phyloP scores from a whole-genome alignment of 2,888 invertebrate genomes.

The Cephonodes hylas region DNA sequence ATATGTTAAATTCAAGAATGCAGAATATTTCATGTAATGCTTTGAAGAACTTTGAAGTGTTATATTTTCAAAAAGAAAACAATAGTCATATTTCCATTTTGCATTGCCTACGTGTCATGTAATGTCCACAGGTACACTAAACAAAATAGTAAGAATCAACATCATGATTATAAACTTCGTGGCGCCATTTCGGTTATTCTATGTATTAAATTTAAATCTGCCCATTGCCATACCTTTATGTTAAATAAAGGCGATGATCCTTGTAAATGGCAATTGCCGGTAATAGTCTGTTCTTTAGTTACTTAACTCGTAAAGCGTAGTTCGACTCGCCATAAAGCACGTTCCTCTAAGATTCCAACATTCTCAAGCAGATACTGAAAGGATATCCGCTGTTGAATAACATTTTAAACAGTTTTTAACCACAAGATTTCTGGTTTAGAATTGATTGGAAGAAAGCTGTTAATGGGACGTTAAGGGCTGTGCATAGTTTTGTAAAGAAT shows the following conservation, averaged over 20 bases:
- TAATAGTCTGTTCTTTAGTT: slow-evolving; percentile 42
- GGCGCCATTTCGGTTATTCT: slow-evolving; percentile 12
- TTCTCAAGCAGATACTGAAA: slow-evolving; percentile 3
- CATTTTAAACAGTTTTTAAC: not conserved
- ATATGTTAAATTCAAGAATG: not conserved
- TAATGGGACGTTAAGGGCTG: not conserved
- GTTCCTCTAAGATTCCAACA: not conserved
- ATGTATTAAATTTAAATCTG: slow-evolving; percentile 26
- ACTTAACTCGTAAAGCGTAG: slow-evolving; percentile 36
- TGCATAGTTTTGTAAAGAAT: not conserved
- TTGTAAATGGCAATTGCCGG: slow-evolving; percentile 42
- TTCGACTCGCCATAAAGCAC: slow-evolving; percentile 13
- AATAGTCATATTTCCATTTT: too few relatives aligned
- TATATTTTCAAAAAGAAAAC: too few relatives aligned
- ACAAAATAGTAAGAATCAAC: not conserved
- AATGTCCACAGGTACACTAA: too few relatives aligned
- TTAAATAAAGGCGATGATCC: slow-evolving; percentile 35
- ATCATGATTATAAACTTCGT: not conserved
- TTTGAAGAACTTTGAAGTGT: too few relatives aligned
- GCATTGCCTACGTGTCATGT: too few relatives aligned
- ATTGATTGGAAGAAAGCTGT: not conserved
- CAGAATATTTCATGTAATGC: too few relatives aligned
- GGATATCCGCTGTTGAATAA: slow-evolving; percentile 8
- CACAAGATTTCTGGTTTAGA: not conserved
- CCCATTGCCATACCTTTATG: slow-evolving; percentile 36